A percentile compares a stretch with the other conserved stretches of the same genome.
Evolutionary conservation across 2,113 vertebrate genomes (phyloP).

Genomic region (Cinclus cinclus): DNA sequence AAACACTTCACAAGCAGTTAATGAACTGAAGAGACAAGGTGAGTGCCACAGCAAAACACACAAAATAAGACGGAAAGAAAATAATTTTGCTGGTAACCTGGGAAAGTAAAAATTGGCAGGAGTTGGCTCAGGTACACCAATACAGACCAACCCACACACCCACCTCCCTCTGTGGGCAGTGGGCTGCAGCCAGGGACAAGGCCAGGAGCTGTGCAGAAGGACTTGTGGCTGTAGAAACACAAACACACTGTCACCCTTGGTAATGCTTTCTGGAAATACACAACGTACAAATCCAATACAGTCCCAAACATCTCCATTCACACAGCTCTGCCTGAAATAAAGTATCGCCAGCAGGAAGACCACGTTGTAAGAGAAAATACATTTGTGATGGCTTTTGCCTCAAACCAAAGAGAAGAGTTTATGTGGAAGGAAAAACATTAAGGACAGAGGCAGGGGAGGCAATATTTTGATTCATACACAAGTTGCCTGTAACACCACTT

Average conservation of each 20-base stretch:
- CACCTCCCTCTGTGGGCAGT: neutral
- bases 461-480: neutral
- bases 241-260: neutral
- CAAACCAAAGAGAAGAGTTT: neutral
- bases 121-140: neutral
- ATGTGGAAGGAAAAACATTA: neutral
- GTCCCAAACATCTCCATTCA: neutral
- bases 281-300: accelerated
- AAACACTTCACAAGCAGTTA: neutral
- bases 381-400: neutral
- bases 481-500: neutral
- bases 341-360: neutral
- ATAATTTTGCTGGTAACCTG: neutral
- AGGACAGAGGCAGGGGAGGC: neutral
- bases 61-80: neutral
- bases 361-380: neutral
- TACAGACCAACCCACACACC: accelerated
- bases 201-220: neutral
- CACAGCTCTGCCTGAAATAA: neutral
- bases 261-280: neutral
- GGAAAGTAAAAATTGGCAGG: neutral
- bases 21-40: neutral
- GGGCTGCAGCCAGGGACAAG: neutral
- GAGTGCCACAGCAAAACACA: neutral
- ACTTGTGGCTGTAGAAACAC: neutral